Evolutionary conservation across 2,888 invertebrate genomes (phyloP), one percentile per base, ranked within the genome.

Genomic region (Lordiphosa andalusiaca): DNA sequence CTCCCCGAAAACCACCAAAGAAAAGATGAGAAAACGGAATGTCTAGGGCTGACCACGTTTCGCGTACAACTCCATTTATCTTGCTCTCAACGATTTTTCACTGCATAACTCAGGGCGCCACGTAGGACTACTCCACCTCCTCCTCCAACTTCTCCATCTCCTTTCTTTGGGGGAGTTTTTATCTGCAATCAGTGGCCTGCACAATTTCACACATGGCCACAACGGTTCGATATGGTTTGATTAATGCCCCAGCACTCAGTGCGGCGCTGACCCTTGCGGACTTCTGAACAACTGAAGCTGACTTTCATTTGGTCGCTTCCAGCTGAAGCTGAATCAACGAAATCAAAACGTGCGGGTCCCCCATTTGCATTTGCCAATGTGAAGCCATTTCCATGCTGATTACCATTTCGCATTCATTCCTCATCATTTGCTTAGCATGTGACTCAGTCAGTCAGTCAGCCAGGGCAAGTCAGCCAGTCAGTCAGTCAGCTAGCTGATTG

Each of bases 371-470:
- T 58, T 49, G 67, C 75, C 67, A 69, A 44, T 49, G 67, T 81
- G 69, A 69, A 44, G 55, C 58, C 63, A 68, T 70, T 75, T 80
- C 65, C 77, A 74, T 81, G 78, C 67, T 67, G 81, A 80, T 80
- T 78, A 82, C 76, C 80, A 77, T 82, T 78, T 75, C 70, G 69
- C 61, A 77, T 81, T 84, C 82, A 81, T 82, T 82, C 82, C 80
- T 84, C 84, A 81, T 84, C 84, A 82, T 82, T 84, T 84, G 84
- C 72, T 82, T 71, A 74, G 82, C 73, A 64, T 76, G 81, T 78
- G 80, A 81, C 69, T 72, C 74, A 73, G 74, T 44, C 48, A 57
- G 41, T 56, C 55, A 62, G 41, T 54, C 48, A 60, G 52, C 47
- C 61, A 51, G 36, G n/a, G n/a, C n/a, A n/a, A 62, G 41, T 54